phyloP scores from a whole-genome alignment of 1,140 invertebrate species.

The Halotydeus destructor region DNA sequence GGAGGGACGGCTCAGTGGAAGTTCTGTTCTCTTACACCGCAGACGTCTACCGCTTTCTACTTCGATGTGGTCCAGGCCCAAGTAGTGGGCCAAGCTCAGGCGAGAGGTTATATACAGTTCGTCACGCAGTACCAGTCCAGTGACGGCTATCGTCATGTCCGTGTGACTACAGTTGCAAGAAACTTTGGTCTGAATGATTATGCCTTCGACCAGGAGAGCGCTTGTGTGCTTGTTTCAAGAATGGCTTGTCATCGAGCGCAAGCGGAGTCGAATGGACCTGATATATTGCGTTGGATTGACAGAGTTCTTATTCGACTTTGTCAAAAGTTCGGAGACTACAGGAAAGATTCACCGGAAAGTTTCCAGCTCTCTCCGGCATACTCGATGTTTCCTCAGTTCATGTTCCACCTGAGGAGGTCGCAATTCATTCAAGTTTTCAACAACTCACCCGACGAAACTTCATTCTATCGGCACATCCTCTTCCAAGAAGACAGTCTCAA shows the following conservation, averaged over 20 bases:
- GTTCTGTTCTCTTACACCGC: conserved; percentile 79
- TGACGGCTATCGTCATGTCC: conserved; percentile 76
- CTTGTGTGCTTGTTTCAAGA: conserved; percentile 87
- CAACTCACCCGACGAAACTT: conserved; percentile 98
- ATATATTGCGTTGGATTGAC: conserved; percentile 94
- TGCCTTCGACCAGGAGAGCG: conserved; percentile 84
- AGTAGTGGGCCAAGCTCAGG: conserved; percentile 18
- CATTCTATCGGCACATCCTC: conserved; percentile 93
- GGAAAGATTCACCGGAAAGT: conserved; percentile 87
- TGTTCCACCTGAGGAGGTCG: conserved; percentile 94
- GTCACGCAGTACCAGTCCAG: conserved; percentile 97
- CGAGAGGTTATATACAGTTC: conserved; percentile 82
- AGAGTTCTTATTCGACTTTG: conserved; percentile 91
- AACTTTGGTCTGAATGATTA: conserved; percentile 52
- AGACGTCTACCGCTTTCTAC: conserved; percentile 75
- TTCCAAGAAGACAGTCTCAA: conserved; percentile 92
- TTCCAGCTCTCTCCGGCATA: conserved; percentile 92
- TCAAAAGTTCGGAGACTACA: conserved; percentile 97
- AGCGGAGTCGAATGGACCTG: conserved; percentile 70
- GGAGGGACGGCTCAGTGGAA: conserved; percentile 97
- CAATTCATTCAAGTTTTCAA: conserved; percentile 99
- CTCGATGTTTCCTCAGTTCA: conserved; percentile 95
- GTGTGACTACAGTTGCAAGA: conserved; percentile 88
- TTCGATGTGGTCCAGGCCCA: conserved; percentile 77
- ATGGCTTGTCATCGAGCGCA: conserved; percentile 89